phyloP scores from a whole-genome alignment of 2,113 vertebrate species.

The Microcebus griseorufus region DNA sequence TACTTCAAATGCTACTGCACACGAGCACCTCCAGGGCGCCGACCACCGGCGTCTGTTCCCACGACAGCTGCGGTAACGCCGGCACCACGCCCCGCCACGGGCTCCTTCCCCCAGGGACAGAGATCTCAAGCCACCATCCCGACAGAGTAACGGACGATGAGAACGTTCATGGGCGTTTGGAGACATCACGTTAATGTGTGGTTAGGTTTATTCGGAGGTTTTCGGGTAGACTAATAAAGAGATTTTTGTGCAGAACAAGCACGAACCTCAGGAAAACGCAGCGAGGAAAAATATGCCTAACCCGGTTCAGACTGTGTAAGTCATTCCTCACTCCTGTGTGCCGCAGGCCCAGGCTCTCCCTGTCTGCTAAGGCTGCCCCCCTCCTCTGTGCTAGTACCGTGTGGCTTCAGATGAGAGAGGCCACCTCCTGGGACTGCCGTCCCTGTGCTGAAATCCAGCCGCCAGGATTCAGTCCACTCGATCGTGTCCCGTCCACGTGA shows the following conservation, averaged over 20 bases:
- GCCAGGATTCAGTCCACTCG: too few relatives aligned
- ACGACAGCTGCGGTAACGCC: not conserved
- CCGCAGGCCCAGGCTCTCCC: too few relatives aligned
- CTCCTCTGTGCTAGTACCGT: too few relatives aligned
- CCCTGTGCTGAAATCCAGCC: not conserved
- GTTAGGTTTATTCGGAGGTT: not conserved
- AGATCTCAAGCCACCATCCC: not conserved
- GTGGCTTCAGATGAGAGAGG: too few relatives aligned
- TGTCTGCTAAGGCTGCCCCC: not conserved
- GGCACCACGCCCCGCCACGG: not conserved
- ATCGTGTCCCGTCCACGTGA: not conserved
- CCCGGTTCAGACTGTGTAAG: not conserved
- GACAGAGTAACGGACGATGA: not conserved
- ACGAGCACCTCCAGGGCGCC: fast-evolving
- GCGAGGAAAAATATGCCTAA: not conserved
- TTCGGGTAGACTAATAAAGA: not conserved
- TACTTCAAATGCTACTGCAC: not conserved
- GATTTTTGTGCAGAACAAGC: not conserved
- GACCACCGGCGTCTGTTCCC: not conserved
- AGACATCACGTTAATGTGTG: not conserved
- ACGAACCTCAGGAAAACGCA: not conserved
- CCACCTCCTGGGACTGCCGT: not conserved
- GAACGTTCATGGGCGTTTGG: not conserved
- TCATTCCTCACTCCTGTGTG: not conserved
- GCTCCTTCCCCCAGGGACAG: fast-evolving